Evolutionary conservation across 2,888 invertebrate genomes (phyloP).

Genomic region (Prosopocoilus inquinatus): DNA sequence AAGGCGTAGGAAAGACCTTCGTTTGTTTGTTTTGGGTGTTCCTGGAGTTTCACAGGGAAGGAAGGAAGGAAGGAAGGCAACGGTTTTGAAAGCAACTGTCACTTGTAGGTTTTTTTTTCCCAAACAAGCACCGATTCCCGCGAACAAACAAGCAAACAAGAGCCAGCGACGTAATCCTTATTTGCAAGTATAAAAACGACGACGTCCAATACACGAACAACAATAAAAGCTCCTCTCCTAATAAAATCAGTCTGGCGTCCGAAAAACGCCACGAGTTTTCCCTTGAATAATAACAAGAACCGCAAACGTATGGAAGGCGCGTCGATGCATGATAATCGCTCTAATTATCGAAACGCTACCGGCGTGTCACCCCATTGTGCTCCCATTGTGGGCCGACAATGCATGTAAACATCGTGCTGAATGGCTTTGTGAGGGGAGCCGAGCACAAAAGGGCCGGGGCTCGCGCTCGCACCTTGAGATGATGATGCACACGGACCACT

Average conservation of each 20-base stretch:
- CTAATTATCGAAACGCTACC: slow-evolving; percentile 44
- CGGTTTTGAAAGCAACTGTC: too few species aligned
- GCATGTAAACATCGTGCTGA: slow-evolving; percentile 46
- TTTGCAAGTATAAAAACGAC: too few species aligned
- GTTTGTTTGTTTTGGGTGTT: too few species aligned
- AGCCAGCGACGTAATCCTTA: too few species aligned
- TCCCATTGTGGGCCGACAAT: slow-evolving; percentile 43
- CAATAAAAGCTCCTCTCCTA: too few species aligned
- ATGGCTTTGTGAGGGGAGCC: slow-evolving; percentile 28
- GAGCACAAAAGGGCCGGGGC: slow-evolving; percentile 9
- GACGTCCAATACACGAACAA: too few species aligned
- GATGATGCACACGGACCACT: not conserved
- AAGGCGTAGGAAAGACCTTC: too few species aligned
- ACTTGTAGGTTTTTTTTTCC: too few species aligned
- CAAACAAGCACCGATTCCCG: too few species aligned
- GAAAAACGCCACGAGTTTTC: too few species aligned
- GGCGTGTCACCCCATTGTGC: slow-evolving; percentile 41
- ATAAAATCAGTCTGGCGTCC: too few species aligned
- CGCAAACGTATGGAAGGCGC: slow-evolving; percentile 33
- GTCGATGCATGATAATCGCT: slow-evolving; percentile 46
- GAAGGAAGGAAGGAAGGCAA: not conserved
- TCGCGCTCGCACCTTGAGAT: slow-evolving; percentile 17
- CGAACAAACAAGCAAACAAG: too few species aligned
- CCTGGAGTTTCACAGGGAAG: not conserved
- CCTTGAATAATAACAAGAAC: slow-evolving; percentile 12